Conservation (phyloP, 2,113 vertebrate species). For the Ptilorrhoa leucosticta region DNA sequence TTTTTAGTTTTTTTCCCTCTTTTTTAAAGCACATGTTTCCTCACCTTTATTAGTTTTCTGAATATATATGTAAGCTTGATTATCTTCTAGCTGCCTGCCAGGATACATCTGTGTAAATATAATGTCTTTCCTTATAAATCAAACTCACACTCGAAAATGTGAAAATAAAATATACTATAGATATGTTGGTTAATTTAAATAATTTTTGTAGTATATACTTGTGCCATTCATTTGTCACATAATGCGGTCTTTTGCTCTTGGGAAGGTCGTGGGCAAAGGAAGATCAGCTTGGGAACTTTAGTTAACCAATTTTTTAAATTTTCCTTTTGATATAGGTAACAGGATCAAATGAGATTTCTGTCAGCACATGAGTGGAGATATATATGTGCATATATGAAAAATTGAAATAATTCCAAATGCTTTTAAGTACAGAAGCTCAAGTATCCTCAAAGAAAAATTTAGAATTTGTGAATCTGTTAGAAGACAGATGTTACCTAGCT, state of each 20-base stretch:
- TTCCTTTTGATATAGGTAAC: not conserved
- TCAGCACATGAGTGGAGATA: not conserved
- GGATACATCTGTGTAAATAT: constrained; percentile 12
- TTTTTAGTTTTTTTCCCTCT: not conserved
- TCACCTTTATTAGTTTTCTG: constrained; percentile 60
- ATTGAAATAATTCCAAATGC: not conserved
- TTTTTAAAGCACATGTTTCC: not conserved
- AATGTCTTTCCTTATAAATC: constrained; percentile 11
- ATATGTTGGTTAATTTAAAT: not conserved
- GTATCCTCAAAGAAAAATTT: not conserved
- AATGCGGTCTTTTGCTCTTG: not conserved
- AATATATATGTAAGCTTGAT: constrained; percentile 47
- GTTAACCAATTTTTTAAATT: not conserved
- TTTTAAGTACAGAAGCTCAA: not conserved
- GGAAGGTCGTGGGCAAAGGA: not conserved
- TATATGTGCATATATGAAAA: not conserved
- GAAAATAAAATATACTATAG: not conserved
- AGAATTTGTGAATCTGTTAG: not conserved
- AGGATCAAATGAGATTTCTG: not conserved
- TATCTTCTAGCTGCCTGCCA: constrained; percentile 39
- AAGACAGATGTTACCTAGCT: not conserved
- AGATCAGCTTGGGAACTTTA: not conserved
- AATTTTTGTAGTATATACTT: not conserved
- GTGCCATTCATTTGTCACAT: not conserved
- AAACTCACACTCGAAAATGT: not conserved